phyloP scores from a whole-genome alignment of 92 coral and sea anemone species.

The Palythoa grandiflora region DNA sequence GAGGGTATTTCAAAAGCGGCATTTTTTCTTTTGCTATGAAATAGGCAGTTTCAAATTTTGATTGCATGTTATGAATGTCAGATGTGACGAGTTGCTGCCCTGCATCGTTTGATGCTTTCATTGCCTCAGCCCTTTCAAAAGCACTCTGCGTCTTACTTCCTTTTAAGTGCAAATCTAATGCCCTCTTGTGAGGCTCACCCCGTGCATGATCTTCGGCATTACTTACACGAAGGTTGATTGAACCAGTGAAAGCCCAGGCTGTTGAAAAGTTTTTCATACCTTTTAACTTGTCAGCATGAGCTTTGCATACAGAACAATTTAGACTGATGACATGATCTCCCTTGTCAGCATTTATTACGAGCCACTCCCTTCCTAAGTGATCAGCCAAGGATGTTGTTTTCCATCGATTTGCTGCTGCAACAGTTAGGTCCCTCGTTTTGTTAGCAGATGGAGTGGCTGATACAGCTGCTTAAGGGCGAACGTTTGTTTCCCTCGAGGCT shows the following conservation, averaged over 20 bases:
- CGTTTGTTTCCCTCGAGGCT: slow-evolving; percentile 1
- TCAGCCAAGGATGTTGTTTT: slow-evolving; percentile 49
- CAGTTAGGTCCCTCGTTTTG: slow-evolving; percentile 43
- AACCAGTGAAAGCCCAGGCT: slow-evolving; percentile 79
- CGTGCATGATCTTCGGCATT: slow-evolving; percentile 76
- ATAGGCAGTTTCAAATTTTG: slow-evolving; percentile 73
- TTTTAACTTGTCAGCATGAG: slow-evolving; percentile 30
- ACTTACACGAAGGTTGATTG: slow-evolving; percentile 72
- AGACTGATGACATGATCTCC: slow-evolving; percentile 41
- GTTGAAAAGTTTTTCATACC: slow-evolving; percentile 61
- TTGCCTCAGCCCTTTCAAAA: slow-evolving; percentile 67
- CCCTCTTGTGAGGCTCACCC: slow-evolving; percentile 80
- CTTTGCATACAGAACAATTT: slow-evolving; percentile 47
- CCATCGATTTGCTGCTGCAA: slow-evolving; percentile 56
- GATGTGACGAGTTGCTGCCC: slow-evolving; percentile 61
- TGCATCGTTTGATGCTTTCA: slow-evolving; percentile 37
- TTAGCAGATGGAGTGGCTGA: slow-evolving; percentile 13
- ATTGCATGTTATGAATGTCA: slow-evolving; percentile 64
- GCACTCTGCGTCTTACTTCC: slow-evolving; percentile 47
- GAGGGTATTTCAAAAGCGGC: slow-evolving; percentile 35
- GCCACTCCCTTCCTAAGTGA: slow-evolving; percentile 59
- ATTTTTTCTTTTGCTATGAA: slow-evolving; percentile 76
- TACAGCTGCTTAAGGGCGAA: slow-evolving; percentile 6
- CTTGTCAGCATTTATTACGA: slow-evolving; percentile 53
- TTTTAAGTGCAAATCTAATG: slow-evolving; percentile 60